Evolutionary conservation across 2,113 vertebrate species (phyloP), one percentile per base, ranked within the genome.

Genomic region (Chaetorhynchus papuensis): DNA sequence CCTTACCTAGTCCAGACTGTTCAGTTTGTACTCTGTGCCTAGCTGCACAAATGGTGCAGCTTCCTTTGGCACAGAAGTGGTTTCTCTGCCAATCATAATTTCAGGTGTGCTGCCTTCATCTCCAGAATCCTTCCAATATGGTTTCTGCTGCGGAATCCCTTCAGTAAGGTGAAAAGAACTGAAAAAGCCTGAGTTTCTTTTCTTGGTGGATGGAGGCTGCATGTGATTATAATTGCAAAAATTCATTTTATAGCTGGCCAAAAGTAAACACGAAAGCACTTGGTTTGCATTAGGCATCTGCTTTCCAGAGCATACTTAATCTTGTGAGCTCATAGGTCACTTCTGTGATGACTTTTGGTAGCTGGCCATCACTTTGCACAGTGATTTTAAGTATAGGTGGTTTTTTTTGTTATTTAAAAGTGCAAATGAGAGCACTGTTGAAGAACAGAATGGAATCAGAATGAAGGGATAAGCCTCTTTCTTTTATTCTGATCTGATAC

Each of bases 1-100:
- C 23, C 53, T 56, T 91, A 33, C 37, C 41, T 35, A 45, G 0
- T 50, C 18, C 0, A 0, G 13, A 8, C 37, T 53, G 13, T 70
- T 47, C 16, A 23, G 23, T 60, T 47, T 37, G 31, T 60, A 10
- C 21, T 83, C 33, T 74, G 26, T 60, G 52, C 33, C 44, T 17
- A 8, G 52, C 12, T 82, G 70, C 20, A 61, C 35, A 42, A 44
- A 8, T 41, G 11, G 6, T 39, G 10, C 7, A 41, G 35, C 11
- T 54, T 64, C 22, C n/a, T 35, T 8, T 72, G 56, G 35, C 30
- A 52, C 30, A 39, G 7, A 21, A 56, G 22, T 49, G 44, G 10
- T 61, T 89, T 87, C 59, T 84, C 16, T 57, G 41, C n/a, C 65
- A 35, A 1, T 87, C 19, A 9, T 63, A 16, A 28, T 57, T 59